A percentile compares a stretch with the other conserved stretches of the same genome.
phyloP scores from a whole-genome alignment of 2,797 vertebrate species.

The Pteropus rufus region DNA sequence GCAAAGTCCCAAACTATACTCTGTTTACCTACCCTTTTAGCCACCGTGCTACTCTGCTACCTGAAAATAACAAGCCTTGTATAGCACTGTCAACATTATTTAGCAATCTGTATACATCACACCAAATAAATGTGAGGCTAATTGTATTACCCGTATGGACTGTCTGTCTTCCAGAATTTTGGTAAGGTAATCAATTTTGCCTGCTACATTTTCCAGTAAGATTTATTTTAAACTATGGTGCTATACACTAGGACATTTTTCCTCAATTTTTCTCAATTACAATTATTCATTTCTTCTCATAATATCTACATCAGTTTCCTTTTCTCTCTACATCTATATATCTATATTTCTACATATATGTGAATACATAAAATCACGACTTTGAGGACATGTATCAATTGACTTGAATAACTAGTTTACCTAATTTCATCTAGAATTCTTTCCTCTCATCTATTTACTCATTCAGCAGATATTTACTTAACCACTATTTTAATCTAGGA shows the following conservation, averaged over 20 bases:
- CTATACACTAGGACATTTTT: neutral
- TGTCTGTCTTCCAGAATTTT: neutral
- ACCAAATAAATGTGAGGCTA: neutral
- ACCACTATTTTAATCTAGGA: neutral
- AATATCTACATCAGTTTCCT: neutral
- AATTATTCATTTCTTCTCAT: neutral
- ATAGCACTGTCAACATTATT: neutral
- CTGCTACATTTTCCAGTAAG: neutral
- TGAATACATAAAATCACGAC: neutral
- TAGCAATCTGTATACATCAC: neutral
- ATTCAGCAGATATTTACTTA: neutral
- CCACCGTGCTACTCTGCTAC: neutral
- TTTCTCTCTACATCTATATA: neutral
- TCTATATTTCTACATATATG: too few relatives aligned
- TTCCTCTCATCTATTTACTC: neutral
- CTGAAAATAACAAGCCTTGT: slow-evolving; percentile 23
- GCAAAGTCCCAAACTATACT: neutral
- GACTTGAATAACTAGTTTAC: neutral
- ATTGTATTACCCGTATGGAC: neutral
- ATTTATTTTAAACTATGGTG: neutral
- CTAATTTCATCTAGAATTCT: neutral
- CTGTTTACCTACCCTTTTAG: neutral
- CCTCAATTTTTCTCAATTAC: neutral
- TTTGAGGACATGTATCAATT: neutral
- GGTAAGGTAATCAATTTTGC: neutral